A percentile compares a stretch with the other conserved stretches of the same genome.
Evolutionary conservation across 2,888 invertebrate species (phyloP).

Genomic region (Heliconius ismenius): DNA sequence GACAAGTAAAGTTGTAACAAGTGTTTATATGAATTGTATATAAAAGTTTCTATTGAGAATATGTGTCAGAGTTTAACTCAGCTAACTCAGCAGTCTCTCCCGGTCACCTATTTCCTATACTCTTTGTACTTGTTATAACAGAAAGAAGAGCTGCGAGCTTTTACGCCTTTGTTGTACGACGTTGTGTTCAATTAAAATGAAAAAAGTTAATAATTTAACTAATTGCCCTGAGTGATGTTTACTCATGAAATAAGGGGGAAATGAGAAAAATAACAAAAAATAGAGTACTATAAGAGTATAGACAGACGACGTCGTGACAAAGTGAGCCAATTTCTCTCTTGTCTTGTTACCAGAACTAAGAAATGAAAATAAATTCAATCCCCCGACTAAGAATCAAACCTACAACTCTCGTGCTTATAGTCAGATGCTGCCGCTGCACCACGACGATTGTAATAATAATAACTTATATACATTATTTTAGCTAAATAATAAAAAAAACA

Average conservation of each 20-base stretch:
- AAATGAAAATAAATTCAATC: not conserved
- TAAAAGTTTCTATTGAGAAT: constrained; percentile 2
- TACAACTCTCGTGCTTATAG: not conserved
- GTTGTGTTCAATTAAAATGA: not conserved
- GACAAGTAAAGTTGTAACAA: not conserved
- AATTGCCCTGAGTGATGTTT: no score
- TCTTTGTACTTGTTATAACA: not conserved
- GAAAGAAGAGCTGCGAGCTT: not conserved
- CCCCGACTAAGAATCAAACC: not conserved
- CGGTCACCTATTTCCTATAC: not conserved
- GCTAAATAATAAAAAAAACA: no score
- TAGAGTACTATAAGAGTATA: no score
- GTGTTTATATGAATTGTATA: constrained; percentile 4
- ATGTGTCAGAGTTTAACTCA: not conserved
- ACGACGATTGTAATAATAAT: no score
- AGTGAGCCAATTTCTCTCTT: not conserved
- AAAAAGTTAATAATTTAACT: no score
- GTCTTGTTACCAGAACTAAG: not conserved
- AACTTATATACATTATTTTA: no score
- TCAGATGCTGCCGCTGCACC: not conserved
- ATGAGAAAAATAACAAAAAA: no score
- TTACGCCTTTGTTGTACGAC: no score
- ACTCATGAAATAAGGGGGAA: no score
- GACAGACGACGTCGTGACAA: no score
- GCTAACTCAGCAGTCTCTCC: not conserved